These are phyloP conservation scores for Megastigmus dorsalis DNA, from an alignment of 2,888 invertebrate genomes.

Conservation along the genomic window DNA sequence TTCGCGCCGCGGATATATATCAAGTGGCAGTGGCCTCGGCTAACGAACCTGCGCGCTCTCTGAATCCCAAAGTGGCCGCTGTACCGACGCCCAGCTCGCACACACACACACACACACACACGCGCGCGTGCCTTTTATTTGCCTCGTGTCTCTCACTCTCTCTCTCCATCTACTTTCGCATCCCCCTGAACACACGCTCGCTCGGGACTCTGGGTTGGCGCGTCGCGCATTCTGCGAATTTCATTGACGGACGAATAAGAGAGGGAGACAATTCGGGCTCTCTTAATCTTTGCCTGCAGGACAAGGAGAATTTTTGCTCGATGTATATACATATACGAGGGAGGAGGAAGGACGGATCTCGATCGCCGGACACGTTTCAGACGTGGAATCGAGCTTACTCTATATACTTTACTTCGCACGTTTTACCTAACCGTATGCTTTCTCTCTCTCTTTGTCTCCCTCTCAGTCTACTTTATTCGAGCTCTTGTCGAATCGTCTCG, in stretches of 20 bases:
- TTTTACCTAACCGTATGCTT: neutral
- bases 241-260: neutral
- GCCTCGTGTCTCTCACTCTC: neutral
- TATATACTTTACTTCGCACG: neutral
- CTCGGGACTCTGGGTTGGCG: neutral
- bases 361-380: constrained; percentile 60
- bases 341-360: constrained; percentile 9
- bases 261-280: constrained; percentile 14
- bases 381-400: neutral
- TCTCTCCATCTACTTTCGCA: neutral
- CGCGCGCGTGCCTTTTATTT: neutral
- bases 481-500: neutral
- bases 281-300: constrained; percentile 49
- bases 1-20: constrained; percentile 19
- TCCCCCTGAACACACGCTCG: neutral
- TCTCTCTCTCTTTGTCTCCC: neutral
- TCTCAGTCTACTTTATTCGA: neutral
- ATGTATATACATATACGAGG: constrained; percentile 18
- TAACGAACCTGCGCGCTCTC: constrained; percentile 68
- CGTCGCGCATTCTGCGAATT: neutral
- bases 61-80: constrained; percentile 65
- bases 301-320: neutral
- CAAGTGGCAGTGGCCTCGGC: constrained; percentile 44
- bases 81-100: neutral
- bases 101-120: neutral